Evolutionary conservation across 2,888 invertebrate genomes (phyloP), one percentile per base, ranked within the genome.

Genomic region (Mellilla xanthometata): DNA sequence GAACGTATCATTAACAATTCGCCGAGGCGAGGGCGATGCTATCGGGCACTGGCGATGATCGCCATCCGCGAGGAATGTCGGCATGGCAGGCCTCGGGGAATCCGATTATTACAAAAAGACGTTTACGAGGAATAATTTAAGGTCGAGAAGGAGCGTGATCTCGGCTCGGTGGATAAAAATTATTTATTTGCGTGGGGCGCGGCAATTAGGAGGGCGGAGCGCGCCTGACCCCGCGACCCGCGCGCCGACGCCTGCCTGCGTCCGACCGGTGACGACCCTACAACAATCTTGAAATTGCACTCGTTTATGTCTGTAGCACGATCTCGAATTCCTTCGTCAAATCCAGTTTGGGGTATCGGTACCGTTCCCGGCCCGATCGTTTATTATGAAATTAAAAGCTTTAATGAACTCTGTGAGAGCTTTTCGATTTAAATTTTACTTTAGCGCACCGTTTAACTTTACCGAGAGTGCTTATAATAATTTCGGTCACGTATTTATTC

Each of bases 131-230:
- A 74, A 76, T 78, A 80, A 83, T 86, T 81, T 84, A 75, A 80
- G 87, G 85, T 85, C 83, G 85, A 79, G 78, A 75, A 75, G 79
- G 76, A 76, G 76, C 81, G 75, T 81, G 82, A 82, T 81, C 81
- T 74, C 75, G 61, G 60, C 69, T 65, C 58, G 69, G 68, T 68
- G 83, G 75, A 84, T 86, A 88, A 88, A 88, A 88, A 86, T 79
- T 85, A 89, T 87, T 86, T 87, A 86, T 88, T 87, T 88, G 87
- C 85, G 86, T 87, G 87, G 84, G 82, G 81, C 80, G 81, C 79
- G 76, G 84, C 86, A 90, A 90, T 90, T 89, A 90, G 85, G 84
- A 76, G 77, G 89, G 90, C 86, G 89, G 86, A 62, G 72, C 76
- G 70, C 70, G 83, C 77, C 82, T 79, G 85, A 89, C 89, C 88